A percentile compares a stretch with the other conserved stretches of the same genome.
Evolutionary conservation across 2,888 invertebrate species (phyloP).

Genomic region (Ptychoptera contaminata): DNA sequence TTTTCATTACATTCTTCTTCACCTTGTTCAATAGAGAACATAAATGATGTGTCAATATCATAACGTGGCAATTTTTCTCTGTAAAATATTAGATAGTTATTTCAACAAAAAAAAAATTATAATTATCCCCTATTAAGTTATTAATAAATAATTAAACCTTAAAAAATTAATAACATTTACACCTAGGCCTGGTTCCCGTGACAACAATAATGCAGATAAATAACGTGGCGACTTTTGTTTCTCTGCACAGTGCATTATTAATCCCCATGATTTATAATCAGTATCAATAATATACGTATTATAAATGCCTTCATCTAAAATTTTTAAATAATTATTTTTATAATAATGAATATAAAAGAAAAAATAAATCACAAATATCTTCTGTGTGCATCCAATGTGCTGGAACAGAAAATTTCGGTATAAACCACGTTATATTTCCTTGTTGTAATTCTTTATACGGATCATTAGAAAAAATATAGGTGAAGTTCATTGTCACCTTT

Average conservation of each 20-base stretch:
- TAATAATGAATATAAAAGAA: not conserved
- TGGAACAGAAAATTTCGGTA: slow-evolving; percentile 53
- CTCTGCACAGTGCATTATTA: slow-evolving; percentile 75
- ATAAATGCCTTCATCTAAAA: slow-evolving; percentile 70
- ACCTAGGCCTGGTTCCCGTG: slow-evolving; percentile 41
- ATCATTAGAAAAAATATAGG: slow-evolving; percentile 72
- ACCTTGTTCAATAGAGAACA: slow-evolving; percentile 66
- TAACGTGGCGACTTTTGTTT: slow-evolving; percentile 63
- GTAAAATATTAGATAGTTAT: slow-evolving; percentile 7
- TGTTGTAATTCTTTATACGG: slow-evolving; percentile 61
- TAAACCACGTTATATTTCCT: slow-evolving; percentile 77
- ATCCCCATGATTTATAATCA: slow-evolving; percentile 67
- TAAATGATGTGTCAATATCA: slow-evolving; percentile 70
- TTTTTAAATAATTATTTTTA: too few species aligned
- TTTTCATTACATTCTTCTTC: slow-evolving; percentile 34
- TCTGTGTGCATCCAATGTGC: slow-evolving; percentile 82
- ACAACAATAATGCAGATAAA: slow-evolving; percentile 67
- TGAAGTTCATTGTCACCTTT: slow-evolving; percentile 76
- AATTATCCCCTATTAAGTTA: too few species aligned
- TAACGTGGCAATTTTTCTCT: slow-evolving; percentile 39
- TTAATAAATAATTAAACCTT: slow-evolving; percentile 16
- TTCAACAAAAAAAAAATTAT: not conserved
- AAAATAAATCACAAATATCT: slow-evolving; percentile 54
- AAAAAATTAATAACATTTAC: slow-evolving; percentile 35
- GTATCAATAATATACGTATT: slow-evolving; percentile 77